Conservation (phyloP, 2,888 invertebrate genomes). For the Pyralis farinalis region DNA sequence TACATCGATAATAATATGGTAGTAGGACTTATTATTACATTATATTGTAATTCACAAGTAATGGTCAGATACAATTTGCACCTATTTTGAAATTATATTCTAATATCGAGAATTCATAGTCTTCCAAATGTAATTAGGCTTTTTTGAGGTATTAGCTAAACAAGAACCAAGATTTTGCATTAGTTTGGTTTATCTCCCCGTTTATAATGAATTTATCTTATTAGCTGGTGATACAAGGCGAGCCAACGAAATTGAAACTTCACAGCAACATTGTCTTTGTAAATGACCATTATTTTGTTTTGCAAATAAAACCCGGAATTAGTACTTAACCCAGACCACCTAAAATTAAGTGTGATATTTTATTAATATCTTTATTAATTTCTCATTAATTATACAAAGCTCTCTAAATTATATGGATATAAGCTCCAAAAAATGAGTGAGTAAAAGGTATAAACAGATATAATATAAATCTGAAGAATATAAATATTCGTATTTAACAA, state of each 20-base stretch:
- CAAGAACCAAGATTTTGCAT: not conserved
- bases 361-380: constrained; percentile 38
- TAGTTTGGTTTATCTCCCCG: not conserved
- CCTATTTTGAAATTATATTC: constrained; percentile 25
- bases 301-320: constrained; percentile 42
- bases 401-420: constrained; percentile 7
- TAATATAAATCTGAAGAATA: not conserved
- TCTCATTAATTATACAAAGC: constrained; percentile 57
- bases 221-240: constrained; percentile 5
- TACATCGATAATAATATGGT: constrained; percentile 51
- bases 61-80: constrained; percentile 50
- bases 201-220: not conserved
- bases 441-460: not conserved
- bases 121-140: constrained; percentile 50
- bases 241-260: constrained; percentile 18
- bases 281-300: constrained; percentile 57
- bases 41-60: constrained; percentile 49
- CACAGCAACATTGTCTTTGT: constrained; percentile 27
- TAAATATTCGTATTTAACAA: not conserved
- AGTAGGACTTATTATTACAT: constrained; percentile 25
- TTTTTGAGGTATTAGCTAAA: constrained; percentile 31
- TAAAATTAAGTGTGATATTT: constrained; percentile 71
- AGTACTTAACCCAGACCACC: constrained; percentile 73
- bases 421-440: not conserved
- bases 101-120: constrained; percentile 43